A percentile compares a stretch with the other conserved stretches of the same genome.
Evolutionary conservation across 2,888 invertebrate species (phyloP).

Genomic region (Melinaea marsaeus): DNA sequence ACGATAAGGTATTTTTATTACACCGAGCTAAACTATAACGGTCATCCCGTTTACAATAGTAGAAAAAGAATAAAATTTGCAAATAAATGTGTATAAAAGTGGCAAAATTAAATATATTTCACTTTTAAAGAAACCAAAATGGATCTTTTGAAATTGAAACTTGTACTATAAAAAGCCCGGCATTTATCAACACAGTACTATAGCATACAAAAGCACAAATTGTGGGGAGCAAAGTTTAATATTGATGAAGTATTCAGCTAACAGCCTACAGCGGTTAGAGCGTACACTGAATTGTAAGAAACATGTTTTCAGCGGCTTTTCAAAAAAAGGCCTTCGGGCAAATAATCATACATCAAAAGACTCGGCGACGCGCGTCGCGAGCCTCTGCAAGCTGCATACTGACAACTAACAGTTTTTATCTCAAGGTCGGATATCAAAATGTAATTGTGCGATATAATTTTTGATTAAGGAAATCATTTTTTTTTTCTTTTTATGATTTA

Average conservation of each 20-base stretch:
- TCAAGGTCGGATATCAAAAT: neutral
- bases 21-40: too few species aligned
- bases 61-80: too few species aligned
- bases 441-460: conserved; percentile 5
- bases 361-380: conserved; percentile 15
- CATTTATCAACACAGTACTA: neutral
- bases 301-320: conserved; percentile 18
- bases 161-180: conserved; percentile 1
- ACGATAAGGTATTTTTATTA: too few species aligned
- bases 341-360: conserved; percentile 30
- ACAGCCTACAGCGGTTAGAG: conserved; percentile 15
- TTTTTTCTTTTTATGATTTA: neutral
- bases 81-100: too few species aligned
- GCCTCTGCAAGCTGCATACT: conserved; percentile 15
- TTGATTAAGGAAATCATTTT: neutral
- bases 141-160: neutral
- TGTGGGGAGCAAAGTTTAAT: conserved; percentile 16
- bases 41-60: too few species aligned
- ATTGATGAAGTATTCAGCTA: conserved; percentile 23
- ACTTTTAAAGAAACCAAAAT: too few species aligned
- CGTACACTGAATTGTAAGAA: conserved; percentile 19
- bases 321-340: conserved; percentile 26
- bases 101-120: too few species aligned
- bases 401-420: conserved; percentile 10
- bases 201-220: conserved; percentile 1